Base-by-base conservation (phyloP, 2,113 vertebrate species). In the Nasalis larvatus region DNA sequence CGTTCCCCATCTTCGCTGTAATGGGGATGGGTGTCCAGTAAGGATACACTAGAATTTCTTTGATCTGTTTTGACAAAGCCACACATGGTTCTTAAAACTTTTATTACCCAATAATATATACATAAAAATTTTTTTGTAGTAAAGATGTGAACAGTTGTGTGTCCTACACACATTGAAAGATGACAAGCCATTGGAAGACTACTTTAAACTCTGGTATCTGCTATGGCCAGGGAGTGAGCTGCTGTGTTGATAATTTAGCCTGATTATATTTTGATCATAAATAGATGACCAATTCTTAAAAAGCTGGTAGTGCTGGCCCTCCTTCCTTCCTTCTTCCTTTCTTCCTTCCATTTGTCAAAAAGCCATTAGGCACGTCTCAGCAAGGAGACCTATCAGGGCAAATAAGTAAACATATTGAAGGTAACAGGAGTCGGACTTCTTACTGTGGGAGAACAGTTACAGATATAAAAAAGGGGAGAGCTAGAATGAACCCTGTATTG, bases 281-380 rank as follows among this genome's bases (percentile, higher is more conserved):
- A 21, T 30, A 54, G 60, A 81, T 78, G 9, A 84, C 42, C 23
- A 80, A 60, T 54, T 81, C 80, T 92, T 7, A 76, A 20, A 84
- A 69, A 49, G 18, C 9, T 74, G 42, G 14, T 40, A 7, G 1
- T 84, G n/a, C 56, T 5, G 52, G 35, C 37, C n/a, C 66, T 40
- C 30, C 82, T 76, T 83, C 21, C 35, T 58, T 52, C 4, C 83
- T 45, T 68, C 32, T 89, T 80, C 30, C 42, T 81, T 91, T 30
- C 45, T 93, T 87, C 49, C 76, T 54, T 93, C 86, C 60, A 40
- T 91, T 77, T 76, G 37, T 89, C 54, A 81, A 88, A 74, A 95
- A 93, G 56, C 30, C 89, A 80, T 87, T 73, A 90, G n/a, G 60
- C 37, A 37, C 23, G 30, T 68, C 78, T 78, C 56, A 74, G 63